Base-by-base conservation (phyloP, 2,888 invertebrate species). In the Heliconius sara region DNA sequence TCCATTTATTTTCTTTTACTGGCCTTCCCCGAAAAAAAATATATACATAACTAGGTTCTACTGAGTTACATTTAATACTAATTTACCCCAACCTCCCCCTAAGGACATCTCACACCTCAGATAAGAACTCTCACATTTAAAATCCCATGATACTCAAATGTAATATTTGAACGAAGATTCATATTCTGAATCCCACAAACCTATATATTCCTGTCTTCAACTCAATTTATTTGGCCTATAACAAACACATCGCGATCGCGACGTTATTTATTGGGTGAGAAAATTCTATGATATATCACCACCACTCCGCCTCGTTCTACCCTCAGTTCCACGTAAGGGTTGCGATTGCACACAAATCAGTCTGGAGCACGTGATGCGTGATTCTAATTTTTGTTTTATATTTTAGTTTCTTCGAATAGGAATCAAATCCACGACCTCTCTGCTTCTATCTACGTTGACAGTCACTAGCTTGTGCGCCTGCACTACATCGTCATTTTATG, bases 191-290 rank as follows among this genome's bases (percentile, higher is more conserved):
- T 76, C 65, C 79, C 79, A 79, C 66, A 90, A 88, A 60, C 73
- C 60, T 73, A 60, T 60, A 73, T 91, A 90, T 91, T 93, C 91
- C 93, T 92, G 89, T 82, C 93, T 73, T 60, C 60, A 73, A 93
- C 93, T 91, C 92, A 92, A 93, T 93, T 93, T 93, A 93, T 93
- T 92, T 91, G 84, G 84, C 84, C 83, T 83, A 83, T 85, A 84
- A 85, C 84, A 83, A 82, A 84, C 82, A 83, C 83, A 81, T 84
- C 77, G 79, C 72, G 82, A 82, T 80, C 77, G 78, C 72, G 76
- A 71, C 76, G 79, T 81, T 82, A 82, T 82, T 82, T 83, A 83
- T 82, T 81, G 79, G 82, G 82, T 83, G 83, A 79, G 82, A 82
- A 81, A 82, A 83, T 87, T 86, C 86, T 82, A 27, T 75, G 87